Conservation (phyloP, 2,113 vertebrate species). For the Crypturellus undulatus region DNA sequence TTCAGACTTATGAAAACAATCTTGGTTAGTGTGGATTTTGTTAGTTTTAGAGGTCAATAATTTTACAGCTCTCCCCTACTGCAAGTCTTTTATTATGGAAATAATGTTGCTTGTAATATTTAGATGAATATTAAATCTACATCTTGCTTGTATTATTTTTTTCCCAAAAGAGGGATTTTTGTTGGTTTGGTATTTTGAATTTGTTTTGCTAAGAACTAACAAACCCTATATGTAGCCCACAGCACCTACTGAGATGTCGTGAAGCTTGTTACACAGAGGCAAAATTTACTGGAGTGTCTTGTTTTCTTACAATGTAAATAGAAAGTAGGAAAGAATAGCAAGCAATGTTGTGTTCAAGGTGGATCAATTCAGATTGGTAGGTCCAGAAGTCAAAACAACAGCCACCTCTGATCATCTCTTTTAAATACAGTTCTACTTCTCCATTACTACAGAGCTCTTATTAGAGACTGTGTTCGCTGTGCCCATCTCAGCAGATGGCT, state of each 20-base stretch:
- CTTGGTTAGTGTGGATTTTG: not conserved
- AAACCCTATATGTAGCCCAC: not conserved
- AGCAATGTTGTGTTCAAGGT: not conserved
- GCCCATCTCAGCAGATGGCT: not conserved
- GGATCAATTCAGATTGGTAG: not conserved
- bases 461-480: rapidly evolving
- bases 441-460: not conserved
- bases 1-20: not conserved
- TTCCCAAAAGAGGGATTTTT: not conserved
- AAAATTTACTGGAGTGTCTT: not conserved
- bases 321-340: not conserved
- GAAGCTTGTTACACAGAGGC: not conserved
- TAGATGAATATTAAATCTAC: not conserved
- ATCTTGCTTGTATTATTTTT: not conserved
- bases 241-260: not conserved
- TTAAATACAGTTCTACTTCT: not conserved
- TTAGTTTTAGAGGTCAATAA: not conserved
- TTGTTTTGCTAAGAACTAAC: not conserved
- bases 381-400: not conserved
- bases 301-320: not conserved
- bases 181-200: not conserved
- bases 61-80: not conserved
- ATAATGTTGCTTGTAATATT: not conserved
- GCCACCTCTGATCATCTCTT: not conserved
- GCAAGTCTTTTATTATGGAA: not conserved